phyloP scores from a whole-genome alignment of 2,113 vertebrate species.

The Spermophilus dauricus region DNA sequence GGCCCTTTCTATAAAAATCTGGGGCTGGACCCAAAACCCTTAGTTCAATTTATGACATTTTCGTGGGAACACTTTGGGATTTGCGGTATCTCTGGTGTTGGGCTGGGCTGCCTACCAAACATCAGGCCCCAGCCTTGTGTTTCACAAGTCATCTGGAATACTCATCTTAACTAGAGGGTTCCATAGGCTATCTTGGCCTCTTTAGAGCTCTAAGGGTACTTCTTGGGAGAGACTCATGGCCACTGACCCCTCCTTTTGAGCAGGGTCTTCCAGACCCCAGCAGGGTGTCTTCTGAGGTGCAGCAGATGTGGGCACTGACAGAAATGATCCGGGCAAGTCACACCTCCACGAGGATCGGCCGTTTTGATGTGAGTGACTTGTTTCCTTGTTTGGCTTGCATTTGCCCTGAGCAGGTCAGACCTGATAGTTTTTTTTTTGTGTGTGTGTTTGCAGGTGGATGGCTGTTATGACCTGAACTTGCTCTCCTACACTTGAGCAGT shows the following conservation, averaged over 20 bases:
- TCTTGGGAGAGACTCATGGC: conserved; percentile 44
- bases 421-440: neutral
- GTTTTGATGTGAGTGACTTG: conserved; percentile 94
- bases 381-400: neutral
- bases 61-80: neutral
- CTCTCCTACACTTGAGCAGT: conserved; percentile 92
- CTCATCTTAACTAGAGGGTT: neutral
- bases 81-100: neutral
- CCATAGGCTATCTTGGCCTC: neutral
- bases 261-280: conserved; percentile 95
- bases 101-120: neutral
- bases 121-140: neutral
- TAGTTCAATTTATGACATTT: conserved; percentile 17
- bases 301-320: conserved; percentile 98
- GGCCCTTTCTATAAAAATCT: neutral
- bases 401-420: neutral
- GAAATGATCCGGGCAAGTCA: conserved; percentile 96
- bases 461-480: conserved; percentile 96
- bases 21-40: neutral
- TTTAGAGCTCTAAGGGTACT: neutral
- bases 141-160: conserved; percentile 1
- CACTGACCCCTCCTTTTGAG: conserved; percentile 68
- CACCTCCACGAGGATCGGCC: conserved; percentile 93
- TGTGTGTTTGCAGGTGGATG: conserved; percentile 93
- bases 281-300: conserved; percentile 95